Evolutionary conservation across 1,140 invertebrate species (phyloP).

Genomic region (Aethina tumida): DNA sequence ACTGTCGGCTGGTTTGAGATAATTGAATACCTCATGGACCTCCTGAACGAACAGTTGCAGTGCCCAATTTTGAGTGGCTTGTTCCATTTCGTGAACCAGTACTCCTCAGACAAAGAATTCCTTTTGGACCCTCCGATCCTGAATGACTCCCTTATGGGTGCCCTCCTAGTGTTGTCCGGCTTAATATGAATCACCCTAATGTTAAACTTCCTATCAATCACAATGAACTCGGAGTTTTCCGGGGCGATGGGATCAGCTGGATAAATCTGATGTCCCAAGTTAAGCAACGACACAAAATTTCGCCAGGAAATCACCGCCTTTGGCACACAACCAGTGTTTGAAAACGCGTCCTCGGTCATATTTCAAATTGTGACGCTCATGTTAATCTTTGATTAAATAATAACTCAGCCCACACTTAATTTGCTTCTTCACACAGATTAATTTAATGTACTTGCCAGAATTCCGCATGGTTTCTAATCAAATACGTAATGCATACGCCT

Average conservation of each 20-base stretch:
- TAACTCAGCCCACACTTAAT: too few relatives aligned
- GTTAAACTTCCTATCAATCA: slow-evolving; percentile 23
- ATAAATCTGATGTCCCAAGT: slow-evolving; percentile 23
- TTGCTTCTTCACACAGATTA: too few relatives aligned
- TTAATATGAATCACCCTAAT: slow-evolving; percentile 29
- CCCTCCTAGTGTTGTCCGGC: slow-evolving; percentile 23
- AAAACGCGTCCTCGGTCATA: slow-evolving; percentile 19
- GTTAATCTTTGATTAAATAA: slow-evolving; percentile 9
- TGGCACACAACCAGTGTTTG: slow-evolving; percentile 18
- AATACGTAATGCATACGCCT: too few relatives aligned
- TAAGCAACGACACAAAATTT: slow-evolving; percentile 22
- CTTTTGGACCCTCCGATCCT: slow-evolving; percentile 17
- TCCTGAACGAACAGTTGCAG: slow-evolving; percentile 34
- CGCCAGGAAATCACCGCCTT: slow-evolving; percentile 25
- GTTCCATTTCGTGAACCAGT: slow-evolving; percentile 35
- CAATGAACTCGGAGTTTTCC: slow-evolving; percentile 29
- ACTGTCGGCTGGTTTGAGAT: slow-evolving; percentile 8
- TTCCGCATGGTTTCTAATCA: too few relatives aligned
- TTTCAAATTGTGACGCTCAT: slow-evolving; percentile 20
- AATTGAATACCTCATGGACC: slow-evolving; percentile 27
- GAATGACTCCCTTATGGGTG: slow-evolving; percentile 8
- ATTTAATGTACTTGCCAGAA: too few relatives aligned
- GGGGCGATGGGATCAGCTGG: slow-evolving; percentile 24
- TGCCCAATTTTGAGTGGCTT: slow-evolving; percentile 26
- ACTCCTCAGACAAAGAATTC: slow-evolving; percentile 31